Evolutionary conservation across 2,888 invertebrate genomes (phyloP).

Genomic region (Mythimna ferrago): DNA sequence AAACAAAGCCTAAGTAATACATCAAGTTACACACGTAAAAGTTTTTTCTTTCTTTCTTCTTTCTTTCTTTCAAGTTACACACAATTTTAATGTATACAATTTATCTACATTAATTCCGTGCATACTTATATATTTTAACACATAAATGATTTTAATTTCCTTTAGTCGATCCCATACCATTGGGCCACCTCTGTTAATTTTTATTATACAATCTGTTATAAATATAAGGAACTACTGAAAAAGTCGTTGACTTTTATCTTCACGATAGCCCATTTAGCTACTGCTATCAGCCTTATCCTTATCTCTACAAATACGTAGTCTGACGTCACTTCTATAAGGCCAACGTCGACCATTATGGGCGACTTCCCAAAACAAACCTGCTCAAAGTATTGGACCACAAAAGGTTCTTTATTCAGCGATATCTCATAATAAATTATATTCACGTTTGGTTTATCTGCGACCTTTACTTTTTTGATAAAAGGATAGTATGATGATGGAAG

Average conservation of each 20-base stretch:
- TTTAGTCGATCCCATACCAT: no score
- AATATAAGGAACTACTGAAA: background rate
- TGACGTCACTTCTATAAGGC: slow-evolving; percentile 43
- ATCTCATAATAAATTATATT: slow-evolving; percentile 19
- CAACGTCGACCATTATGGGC: slow-evolving; percentile 6
- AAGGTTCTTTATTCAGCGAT: slow-evolving; percentile 10
- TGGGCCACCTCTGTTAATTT: no score
- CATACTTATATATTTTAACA: no score
- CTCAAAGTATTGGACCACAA: slow-evolving; percentile 5
- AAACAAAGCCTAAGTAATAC: no score
- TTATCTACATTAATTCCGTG: no score
- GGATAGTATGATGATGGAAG: slow-evolving; percentile 7
- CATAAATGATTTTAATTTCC: no score
- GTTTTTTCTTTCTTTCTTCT: no score
- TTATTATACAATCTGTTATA: background rate
- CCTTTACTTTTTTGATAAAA: slow-evolving; percentile 9
- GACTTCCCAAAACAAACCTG: background rate
- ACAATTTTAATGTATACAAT: no score
- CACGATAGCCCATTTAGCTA: slow-evolving; percentile 14
- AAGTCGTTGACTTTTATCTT: background rate
- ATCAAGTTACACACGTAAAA: no score
- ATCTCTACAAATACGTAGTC: slow-evolving; percentile 13
- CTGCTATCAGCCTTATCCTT: slow-evolving; percentile 9
- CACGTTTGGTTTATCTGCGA: slow-evolving; percentile 14
- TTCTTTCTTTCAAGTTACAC: no score